Evolutionary conservation across 2,797 vertebrate genomes (phyloP).

Genomic region (Hypotaenidia okinawae): DNA sequence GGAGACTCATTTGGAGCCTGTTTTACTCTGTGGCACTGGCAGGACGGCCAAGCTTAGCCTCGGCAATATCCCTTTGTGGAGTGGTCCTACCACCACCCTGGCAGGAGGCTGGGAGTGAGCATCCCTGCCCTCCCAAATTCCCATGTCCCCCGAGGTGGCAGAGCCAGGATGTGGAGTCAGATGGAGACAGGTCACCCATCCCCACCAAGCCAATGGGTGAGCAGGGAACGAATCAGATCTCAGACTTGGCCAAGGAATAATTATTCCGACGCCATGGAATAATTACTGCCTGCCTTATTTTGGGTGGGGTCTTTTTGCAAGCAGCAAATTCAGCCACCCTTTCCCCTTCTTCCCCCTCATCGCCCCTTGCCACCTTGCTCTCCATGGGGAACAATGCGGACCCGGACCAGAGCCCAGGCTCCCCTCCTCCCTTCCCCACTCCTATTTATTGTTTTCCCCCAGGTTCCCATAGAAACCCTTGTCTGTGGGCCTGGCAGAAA

Average conservation of each 20-base stretch:
- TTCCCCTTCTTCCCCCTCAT: not conserved
- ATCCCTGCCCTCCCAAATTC: not conserved
- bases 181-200: not conserved
- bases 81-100: not conserved
- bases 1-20: not conserved
- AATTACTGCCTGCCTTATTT: not conserved
- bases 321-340: not conserved
- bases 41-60: not conserved
- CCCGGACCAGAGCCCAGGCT: not conserved
- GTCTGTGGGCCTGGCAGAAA: conserved; percentile 64
- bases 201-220: fast-evolving
- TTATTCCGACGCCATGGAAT: fast-evolving
- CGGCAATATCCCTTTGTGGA: not conserved
- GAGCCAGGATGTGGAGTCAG: not conserved
- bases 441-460: conserved; percentile 70
- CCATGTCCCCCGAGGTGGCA: not conserved
- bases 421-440: conserved; percentile 41
- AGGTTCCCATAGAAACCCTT: conserved; percentile 69
- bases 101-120: not conserved
- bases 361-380: not conserved
- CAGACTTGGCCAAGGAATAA: not conserved
- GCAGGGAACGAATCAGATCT: not conserved
- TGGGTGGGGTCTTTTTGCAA: not conserved
- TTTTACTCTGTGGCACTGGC: not conserved
- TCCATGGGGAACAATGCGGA: not conserved